These are phyloP conservation scores for Bruchidius siliquastri DNA, from an alignment of 2,888 invertebrate species.

Conservation along the genomic window DNA sequence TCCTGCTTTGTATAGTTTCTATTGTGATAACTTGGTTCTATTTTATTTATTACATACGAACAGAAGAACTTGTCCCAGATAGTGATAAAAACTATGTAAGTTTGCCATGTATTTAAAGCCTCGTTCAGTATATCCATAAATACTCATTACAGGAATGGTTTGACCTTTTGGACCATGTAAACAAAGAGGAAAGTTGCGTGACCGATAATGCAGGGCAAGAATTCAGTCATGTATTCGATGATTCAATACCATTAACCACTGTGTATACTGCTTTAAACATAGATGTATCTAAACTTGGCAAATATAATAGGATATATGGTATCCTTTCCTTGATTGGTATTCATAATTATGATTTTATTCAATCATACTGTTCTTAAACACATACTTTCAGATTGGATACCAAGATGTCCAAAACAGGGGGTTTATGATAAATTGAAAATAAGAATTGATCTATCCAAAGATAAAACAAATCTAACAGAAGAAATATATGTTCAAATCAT, in stretches of 20 bases:
- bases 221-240: not conserved
- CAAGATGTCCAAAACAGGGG: not conserved
- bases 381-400: not conserved
- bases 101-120: not conserved
- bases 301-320: not conserved
- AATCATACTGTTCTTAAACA: not conserved
- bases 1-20: not conserved
- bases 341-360: not conserved
- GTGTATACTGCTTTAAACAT: not conserved
- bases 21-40: not conserved
- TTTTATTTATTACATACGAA: not conserved
- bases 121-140: too few species aligned
- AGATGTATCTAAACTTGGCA: not conserved
- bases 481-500: not conserved
- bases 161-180: not conserved
- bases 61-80: not conserved
- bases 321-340: not conserved
- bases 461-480: not conserved
- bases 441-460: not conserved
- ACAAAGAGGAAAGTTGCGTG: not conserved
- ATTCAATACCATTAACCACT: not conserved
- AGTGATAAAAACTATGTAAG: not conserved
- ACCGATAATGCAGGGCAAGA: not conserved
- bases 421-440: not conserved
- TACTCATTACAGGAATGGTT: not conserved